Evolutionary conservation across 2,113 vertebrate genomes (phyloP), one percentile per base, ranked within the genome.

Genomic region (Pardalotus punctatus): DNA sequence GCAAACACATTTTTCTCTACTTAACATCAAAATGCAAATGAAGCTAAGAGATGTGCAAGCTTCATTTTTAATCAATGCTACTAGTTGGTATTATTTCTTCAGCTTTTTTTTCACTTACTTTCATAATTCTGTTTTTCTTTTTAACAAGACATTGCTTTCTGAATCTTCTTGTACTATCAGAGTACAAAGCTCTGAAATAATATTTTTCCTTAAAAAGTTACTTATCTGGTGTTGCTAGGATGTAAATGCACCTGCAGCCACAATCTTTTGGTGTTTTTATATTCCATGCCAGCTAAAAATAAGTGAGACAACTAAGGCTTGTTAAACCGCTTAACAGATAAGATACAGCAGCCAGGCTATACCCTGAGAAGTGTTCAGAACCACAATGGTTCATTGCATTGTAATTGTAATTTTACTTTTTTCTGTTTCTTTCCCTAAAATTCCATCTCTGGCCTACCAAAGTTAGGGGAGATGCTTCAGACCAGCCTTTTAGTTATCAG

Each of bases 261-360:
- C 38, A n/a, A 11, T 57, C 64, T 60, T 81, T 45, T 60, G 33
- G 23, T 74, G 58, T 57, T 76, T 4, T 45, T 96, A 64, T 83
- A 93, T 60, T 74, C 60, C 60, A 51, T 36, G 48, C 51, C 71
- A 91, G 72, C 93, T 96, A 96, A 96, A 97, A 96, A 97, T 97
- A 97, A 94, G 40, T 25, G 58, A 92, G 92, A 66, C 64, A 92
- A 73, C 85, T 96, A 92, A 90, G 69, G 72, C 93, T 94, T 74
- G 67, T 86, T 97, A 97, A 97, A 95, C 93, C 17, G 16, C 96
- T 97, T 97, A 97, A 74, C 94, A 96, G 96, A 90, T 93, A 90
- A 96, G 85, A 82, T 92, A 66, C 2, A 90, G 40, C 85, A 78
- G 56, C 88, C 74, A 86, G 87, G 82, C 85, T 86, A 33, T 67